Conservation (phyloP, 1,140 invertebrate species). For the Diuraphis noxia region DNA sequence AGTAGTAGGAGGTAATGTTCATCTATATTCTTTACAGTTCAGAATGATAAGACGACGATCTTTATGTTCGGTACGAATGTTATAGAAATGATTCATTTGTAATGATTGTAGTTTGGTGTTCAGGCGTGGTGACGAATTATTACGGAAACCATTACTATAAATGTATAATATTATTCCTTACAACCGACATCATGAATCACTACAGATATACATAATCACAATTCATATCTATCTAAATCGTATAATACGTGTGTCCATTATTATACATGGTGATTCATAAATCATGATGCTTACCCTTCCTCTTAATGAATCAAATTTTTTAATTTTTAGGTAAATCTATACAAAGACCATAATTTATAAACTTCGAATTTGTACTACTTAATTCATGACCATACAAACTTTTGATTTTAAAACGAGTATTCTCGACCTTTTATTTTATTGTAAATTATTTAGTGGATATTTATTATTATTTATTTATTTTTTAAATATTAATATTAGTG, state of each 20-base stretch:
- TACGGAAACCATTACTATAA: not conserved
- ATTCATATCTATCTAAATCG: not conserved
- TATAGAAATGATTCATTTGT: not conserved
- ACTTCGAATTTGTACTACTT: not conserved
- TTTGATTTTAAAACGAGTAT: no score
- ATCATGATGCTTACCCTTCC: not conserved
- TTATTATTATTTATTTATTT: no score
- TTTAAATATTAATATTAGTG: no score
- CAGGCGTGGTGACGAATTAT: not conserved
- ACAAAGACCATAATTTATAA: no score
- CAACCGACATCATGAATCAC: not conserved
- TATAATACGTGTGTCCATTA: not conserved
- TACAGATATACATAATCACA: not conserved
- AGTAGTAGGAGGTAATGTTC: not conserved
- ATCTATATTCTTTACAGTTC: not conserved
- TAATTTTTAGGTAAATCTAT: not conserved
- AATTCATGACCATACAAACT: no score
- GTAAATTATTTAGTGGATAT: no score
- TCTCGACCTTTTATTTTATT: no score
- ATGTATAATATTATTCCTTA: not conserved
- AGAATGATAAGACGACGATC: not conserved
- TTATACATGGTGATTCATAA: not conserved
- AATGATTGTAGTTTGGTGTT: not conserved
- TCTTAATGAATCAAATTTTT: not conserved
- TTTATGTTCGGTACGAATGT: not conserved